Percentiles rank a stretch among this genome's conserved stretches.
Conservation (phyloP, 2,113 vertebrate species). For the Lonchura striata region DNA sequence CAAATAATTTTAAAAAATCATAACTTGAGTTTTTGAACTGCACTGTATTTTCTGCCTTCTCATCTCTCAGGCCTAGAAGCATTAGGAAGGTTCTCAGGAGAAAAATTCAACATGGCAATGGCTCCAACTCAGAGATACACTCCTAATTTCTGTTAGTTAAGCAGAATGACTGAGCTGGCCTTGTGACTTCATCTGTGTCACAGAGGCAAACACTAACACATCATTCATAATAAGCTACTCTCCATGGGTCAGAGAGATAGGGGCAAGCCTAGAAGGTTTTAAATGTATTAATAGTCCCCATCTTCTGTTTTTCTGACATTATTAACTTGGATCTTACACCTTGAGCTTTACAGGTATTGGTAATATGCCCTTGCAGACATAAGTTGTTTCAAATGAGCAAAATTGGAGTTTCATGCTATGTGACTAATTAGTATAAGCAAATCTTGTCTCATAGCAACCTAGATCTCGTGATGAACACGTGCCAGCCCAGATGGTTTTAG, state of each 20-base stretch:
- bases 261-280: background rate
- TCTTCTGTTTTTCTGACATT: background rate
- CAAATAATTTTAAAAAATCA: background rate
- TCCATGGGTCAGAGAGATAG: background rate
- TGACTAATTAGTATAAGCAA: conserved; percentile 71
- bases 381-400: conserved; percentile 65
- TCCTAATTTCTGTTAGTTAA: background rate
- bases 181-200: background rate
- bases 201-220: background rate
- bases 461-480: conserved; percentile 76
- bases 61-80: background rate
- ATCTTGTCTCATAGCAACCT: conserved; percentile 72
- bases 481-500: conserved; percentile 74
- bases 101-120: background rate
- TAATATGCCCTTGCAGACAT: background rate
- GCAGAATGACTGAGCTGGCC: background rate
- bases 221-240: background rate
- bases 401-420: conserved; percentile 34
- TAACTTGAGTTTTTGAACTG: background rate
- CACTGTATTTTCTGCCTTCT: background rate
- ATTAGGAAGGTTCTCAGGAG: background rate
- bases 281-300: fast-evolving
- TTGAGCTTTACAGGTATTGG: conserved; percentile 9
- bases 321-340: conserved; percentile 23
- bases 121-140: background rate